phyloP scores from a whole-genome alignment of 1,140 invertebrate genomes.

The Metaphire vulgaris region DNA sequence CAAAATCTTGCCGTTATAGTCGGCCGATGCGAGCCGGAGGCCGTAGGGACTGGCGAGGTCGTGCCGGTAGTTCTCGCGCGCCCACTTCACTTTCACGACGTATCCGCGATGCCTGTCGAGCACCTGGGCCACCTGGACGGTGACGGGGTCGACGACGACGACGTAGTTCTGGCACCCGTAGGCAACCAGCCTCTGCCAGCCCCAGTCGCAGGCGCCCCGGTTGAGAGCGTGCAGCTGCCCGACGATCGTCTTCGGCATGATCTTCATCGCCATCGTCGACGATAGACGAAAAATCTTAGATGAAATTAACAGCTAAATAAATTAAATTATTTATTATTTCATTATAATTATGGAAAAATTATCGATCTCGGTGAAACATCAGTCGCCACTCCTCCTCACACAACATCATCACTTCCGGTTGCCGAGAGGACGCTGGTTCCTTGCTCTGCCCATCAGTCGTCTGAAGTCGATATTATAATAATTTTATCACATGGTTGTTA shows the following conservation, averaged over 20 bases:
- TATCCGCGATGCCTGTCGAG: slow-evolving; percentile 57
- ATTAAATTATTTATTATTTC: neutral
- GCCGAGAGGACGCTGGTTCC: no score
- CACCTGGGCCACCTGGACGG: slow-evolving; percentile 54
- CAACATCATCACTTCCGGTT: no score
- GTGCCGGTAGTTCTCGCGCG: slow-evolving; percentile 52
- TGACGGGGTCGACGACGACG: slow-evolving; percentile 58
- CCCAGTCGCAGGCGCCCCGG: slow-evolving; percentile 47
- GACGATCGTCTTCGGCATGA: slow-evolving; percentile 33
- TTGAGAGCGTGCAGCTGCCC: slow-evolving; percentile 34
- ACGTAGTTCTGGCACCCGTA: slow-evolving; percentile 60
- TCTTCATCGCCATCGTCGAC: slow-evolving; percentile 7
- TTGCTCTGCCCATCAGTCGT: no score
- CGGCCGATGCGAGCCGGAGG: slow-evolving; percentile 57
- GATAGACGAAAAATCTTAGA: neutral
- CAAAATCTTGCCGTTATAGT: slow-evolving; percentile 57
- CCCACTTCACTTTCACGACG: slow-evolving; percentile 57
- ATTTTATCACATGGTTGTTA: no score
- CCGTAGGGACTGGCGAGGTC: slow-evolving; percentile 49
- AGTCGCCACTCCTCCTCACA: no score
- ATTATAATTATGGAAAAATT: neutral
- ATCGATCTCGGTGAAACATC: no score
- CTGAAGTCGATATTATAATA: no score
- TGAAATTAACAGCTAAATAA: neutral
- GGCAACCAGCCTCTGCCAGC: slow-evolving; percentile 59